Conservation (phyloP, 2,888 invertebrate species). For the Zootermopsis nevadensis region DNA sequence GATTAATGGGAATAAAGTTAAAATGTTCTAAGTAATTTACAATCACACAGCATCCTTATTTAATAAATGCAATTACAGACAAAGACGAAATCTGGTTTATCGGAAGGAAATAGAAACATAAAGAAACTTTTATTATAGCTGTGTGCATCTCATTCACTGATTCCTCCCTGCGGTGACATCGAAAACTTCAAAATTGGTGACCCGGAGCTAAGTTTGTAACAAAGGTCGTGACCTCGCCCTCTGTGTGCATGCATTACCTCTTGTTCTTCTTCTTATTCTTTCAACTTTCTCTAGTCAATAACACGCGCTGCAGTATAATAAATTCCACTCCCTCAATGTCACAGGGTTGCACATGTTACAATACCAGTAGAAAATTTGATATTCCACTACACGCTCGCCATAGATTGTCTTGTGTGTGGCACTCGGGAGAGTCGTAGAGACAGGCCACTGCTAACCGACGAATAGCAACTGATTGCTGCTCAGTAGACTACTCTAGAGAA, state of each 20-base stretch:
- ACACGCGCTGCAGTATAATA: constrained; percentile 11
- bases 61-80: not conserved
- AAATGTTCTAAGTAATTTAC: too few species aligned
- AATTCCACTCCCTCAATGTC: constrained; percentile 5
- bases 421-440: not conserved
- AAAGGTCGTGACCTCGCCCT: constrained; percentile 10
- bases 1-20: too few species aligned
- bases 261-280: too few species aligned
- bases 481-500: not conserved
- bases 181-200: constrained; percentile 29
- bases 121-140: not conserved
- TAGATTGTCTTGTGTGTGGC: constrained; percentile 18
- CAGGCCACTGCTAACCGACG: not conserved
- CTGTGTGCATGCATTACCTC: not conserved
- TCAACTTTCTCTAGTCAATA: constrained; percentile 23
- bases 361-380: constrained; percentile 23
- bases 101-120: not conserved
- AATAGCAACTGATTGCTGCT: not conserved
- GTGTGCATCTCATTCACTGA: constrained; percentile 10
- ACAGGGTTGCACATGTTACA: not conserved
- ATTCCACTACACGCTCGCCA: constrained; percentile 6
- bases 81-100: not conserved
- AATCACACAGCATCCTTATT: too few species aligned
- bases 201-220: not conserved
- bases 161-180: constrained; percentile 11